phyloP scores from a whole-genome alignment of 2,113 vertebrate species.

The Salminus brasiliensis region DNA sequence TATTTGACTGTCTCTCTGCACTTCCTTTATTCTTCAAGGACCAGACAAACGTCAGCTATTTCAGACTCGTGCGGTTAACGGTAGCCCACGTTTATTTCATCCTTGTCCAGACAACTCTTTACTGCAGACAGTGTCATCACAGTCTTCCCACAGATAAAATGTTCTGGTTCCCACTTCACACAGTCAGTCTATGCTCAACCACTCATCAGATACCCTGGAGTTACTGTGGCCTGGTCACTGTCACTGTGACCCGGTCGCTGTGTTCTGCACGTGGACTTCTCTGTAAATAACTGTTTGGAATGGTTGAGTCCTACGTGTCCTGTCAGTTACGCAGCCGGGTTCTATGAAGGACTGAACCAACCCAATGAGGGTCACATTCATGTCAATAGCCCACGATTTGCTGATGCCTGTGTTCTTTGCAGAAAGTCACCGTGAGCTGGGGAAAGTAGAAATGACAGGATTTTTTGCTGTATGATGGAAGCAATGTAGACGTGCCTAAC shows the following conservation, averaged over 20 bases:
- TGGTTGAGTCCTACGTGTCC: background rate
- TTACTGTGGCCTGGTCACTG: slow-evolving; percentile 63
- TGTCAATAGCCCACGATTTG: background rate
- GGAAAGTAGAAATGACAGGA: background rate
- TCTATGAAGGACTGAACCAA: background rate
- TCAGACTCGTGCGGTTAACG: background rate
- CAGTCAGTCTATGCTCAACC: background rate
- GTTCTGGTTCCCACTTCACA: background rate
- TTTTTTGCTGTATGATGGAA: background rate
- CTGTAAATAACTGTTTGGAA: slow-evolving; percentile 59
- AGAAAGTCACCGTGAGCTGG: background rate
- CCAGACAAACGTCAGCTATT: background rate
- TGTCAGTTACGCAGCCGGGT: background rate
- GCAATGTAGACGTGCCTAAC: background rate
- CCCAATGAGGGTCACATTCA: background rate
- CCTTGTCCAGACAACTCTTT: background rate
- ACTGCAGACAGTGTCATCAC: background rate
- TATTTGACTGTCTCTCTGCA: slow-evolving; percentile 25
- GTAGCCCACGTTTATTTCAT: background rate
- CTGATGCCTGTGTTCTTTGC: slow-evolving; percentile 1
- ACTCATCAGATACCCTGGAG: slow-evolving; percentile 52
- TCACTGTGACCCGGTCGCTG: slow-evolving; percentile 64
- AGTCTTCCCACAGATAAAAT: background rate
- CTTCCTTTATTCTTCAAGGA: background rate
- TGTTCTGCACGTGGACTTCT: slow-evolving; percentile 58